Evolutionary conservation across 2,888 invertebrate genomes (phyloP), one percentile per base, ranked within the genome.

Genomic region (Podabrus alpinus): DNA sequence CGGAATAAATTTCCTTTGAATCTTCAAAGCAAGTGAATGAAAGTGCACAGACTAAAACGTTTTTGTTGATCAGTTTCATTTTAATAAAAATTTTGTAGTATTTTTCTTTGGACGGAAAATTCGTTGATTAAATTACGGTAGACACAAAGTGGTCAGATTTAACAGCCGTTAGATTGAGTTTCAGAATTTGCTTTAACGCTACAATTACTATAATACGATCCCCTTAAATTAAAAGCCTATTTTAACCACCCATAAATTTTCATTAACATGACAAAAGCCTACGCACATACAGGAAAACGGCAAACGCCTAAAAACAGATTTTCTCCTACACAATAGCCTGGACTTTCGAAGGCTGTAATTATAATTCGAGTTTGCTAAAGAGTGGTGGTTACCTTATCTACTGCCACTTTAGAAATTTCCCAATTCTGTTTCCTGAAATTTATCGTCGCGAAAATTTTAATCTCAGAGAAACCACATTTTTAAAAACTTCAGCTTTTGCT

Each of bases 231-330:
- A 75, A 75, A 75, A 72, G 75, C 72, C 72, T 67, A 69, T 75
- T 75, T 75, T 72, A 75, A 69, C 75, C 69, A 60, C 66, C 75
- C 24, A 75, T 75, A 75, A 75, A 75, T 75, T 75, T 75, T 75
- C 71, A 75, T 75, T 72, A 75, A 61, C 75, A 69, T 73, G 73
- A 73, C 73, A 73, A 73, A 69, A 67, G 66, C 66, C 61, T 64
- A 69, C 66, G 73, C 59, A 73, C 69, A 69, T 61, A 59, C 17
- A 73, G 73, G 69, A 69, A 62, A 66, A 16, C 69, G 59, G 69
- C 29, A 60, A 24, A 17, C 15, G 69, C 21, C 66, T 73, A 73
- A 73, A 73, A 69, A 69, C 61, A 24, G 59, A 61, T 59, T 73
- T 69, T 59, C 19, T 66, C 59, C 66, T 73, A 73, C n/a, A 69